Evolutionary conservation across 2,113 vertebrate genomes (phyloP).

Genomic region (Ardeotis arabs): DNA sequence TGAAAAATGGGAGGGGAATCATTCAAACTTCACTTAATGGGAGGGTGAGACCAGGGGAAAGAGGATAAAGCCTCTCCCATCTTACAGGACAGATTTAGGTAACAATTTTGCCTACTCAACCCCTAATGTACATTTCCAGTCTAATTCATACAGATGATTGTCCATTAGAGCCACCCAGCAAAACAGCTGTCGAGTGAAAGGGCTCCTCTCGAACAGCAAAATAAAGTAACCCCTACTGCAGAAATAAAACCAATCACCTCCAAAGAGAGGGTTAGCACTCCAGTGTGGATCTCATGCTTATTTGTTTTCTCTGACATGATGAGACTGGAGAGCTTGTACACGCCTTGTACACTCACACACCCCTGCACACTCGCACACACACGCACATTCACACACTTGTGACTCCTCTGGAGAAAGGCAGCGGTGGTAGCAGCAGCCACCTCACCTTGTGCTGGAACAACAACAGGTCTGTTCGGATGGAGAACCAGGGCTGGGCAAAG

Average conservation of each 20-base stretch:
- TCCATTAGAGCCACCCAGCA: neutral
- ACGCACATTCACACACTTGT: fast-evolving
- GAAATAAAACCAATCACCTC: neutral
- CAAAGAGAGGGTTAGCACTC: neutral
- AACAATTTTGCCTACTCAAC: neutral
- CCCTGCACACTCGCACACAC: fast-evolving
- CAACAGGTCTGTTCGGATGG: neutral
- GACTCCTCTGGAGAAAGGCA: neutral
- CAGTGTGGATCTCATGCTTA: neutral
- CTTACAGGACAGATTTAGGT: slow-evolving; percentile 10
- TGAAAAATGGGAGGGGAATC: slow-evolving; percentile 25
- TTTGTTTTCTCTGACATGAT: neutral
- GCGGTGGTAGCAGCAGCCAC: neutral
- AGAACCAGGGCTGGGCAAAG: neutral
- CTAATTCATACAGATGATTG: neutral
- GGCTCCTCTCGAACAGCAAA: neutral
- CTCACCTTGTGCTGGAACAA: neutral
- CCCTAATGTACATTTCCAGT: slow-evolving; percentile 35
- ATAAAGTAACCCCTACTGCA: neutral
- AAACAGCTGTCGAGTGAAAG: neutral
- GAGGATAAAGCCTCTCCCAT: neutral
- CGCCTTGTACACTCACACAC: neutral
- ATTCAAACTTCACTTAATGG: neutral
- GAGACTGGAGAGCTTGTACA: neutral
- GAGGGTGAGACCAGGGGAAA: neutral